Evolutionary conservation across 2,113 vertebrate genomes (phyloP).

Genomic region (Halcyon senegalensis): DNA sequence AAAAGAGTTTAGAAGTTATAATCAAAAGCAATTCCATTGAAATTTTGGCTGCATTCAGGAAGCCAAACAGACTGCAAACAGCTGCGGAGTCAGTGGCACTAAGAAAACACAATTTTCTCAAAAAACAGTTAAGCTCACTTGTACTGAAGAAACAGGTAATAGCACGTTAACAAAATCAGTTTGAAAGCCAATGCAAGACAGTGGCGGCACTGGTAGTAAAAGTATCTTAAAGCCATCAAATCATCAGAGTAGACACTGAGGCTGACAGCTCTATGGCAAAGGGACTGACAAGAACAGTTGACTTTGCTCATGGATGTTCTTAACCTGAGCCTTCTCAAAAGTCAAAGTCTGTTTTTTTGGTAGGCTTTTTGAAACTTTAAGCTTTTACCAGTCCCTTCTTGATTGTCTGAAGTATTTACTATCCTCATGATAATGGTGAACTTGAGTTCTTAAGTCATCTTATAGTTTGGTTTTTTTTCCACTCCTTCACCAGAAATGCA

Average conservation of each 20-base stretch:
- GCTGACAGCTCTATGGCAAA: background rate
- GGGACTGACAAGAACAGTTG: background rate
- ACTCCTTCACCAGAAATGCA: background rate
- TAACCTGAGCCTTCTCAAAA: background rate
- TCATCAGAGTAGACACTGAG: background rate
- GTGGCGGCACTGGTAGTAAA: background rate
- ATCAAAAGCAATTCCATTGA: background rate
- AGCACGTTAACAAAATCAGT: background rate
- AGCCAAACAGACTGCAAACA: background rate
- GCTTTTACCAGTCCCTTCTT: background rate
- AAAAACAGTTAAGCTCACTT: background rate
- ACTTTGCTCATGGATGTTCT: rapidly evolving
- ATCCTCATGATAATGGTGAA: background rate
- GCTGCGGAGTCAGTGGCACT: background rate
- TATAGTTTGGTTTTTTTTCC: background rate
- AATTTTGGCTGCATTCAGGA: background rate
- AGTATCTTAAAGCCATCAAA: background rate
- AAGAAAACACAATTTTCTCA: background rate
- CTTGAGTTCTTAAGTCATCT: background rate
- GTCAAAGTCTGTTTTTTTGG: background rate
- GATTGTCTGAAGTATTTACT: background rate
- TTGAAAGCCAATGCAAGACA: background rate
- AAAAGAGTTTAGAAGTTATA: background rate
- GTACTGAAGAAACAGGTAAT: background rate
- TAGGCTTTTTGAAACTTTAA: background rate